Base-by-base conservation (phyloP, 1,140 invertebrate species). In the Brachionus manjavacas region DNA sequence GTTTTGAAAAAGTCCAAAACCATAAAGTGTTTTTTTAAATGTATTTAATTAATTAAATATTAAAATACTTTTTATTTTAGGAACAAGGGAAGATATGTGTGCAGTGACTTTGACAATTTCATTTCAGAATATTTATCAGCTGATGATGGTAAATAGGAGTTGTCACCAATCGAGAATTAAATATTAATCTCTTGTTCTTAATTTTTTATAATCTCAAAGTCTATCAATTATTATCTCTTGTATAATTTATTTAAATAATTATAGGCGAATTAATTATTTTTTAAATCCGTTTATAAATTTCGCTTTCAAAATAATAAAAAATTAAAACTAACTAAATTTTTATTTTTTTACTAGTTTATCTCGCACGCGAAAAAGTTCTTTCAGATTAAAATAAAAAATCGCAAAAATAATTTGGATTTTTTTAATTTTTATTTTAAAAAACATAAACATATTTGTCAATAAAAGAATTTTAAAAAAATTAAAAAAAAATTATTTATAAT, bases 31-130 rank as follows among this genome's bases (percentile, higher is more conserved):
- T 43, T 43, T 16, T 55, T 80, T n/a, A 60, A 6, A 43, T 55
- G 14, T 4, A 25, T 35, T 70, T 70, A 31, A 70, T 31, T 16
- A 66, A 23, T 14, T n/a, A n/a, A n/a, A n/a, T n/a, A n/a, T 16
- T 25, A 66, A 8, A 23, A 11, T 28, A 55, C 43, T 31, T 35
- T 9, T 41, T 80, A 1, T 52, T 35, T 28, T 35, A 81, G 79
- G 23, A 81, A 81, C 79, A 81, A 81, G 52, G 52, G 79, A 43
- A 60, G 60, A 35, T 81, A 81, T 81, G 16, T 81, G 20, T 55
- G 25, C 41, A 55, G 64, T 68, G 79, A 81, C 16, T 81, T 81
- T n/a, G 79, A 81, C 1, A 81, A 81, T n/a, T 81, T 81, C 31
- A 68, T 68, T 60, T n/a, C 20, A 41, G 79, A 81, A n/a, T 81